A percentile compares a stretch with the other conserved stretches of the same genome.
Evolutionary conservation across 1,140 invertebrate genomes (phyloP).

Genomic region (Drosophila nebulosa): DNA sequence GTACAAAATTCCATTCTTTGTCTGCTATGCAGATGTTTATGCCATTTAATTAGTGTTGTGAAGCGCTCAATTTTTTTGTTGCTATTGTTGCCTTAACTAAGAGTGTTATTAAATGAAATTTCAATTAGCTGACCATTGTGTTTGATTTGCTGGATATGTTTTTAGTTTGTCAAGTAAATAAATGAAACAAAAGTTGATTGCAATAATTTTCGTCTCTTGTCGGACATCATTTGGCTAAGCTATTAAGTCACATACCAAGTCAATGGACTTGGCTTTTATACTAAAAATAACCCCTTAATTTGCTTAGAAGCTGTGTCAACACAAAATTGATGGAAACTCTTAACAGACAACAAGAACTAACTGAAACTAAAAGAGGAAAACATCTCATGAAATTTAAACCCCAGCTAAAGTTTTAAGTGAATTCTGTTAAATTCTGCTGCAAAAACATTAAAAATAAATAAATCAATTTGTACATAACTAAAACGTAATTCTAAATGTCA

Average conservation of each 20-base stretch:
- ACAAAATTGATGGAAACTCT: too few relatives aligned
- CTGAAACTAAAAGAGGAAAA: too few relatives aligned
- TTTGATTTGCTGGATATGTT: not conserved
- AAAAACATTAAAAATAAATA: not conserved
- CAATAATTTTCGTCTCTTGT: not conserved
- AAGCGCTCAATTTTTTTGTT: constrained; percentile 12
- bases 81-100: not conserved
- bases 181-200: constrained; percentile 11
- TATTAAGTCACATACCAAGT: too few relatives aligned
- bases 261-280: too few relatives aligned
- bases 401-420: too few relatives aligned
- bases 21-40: not conserved
- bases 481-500: not conserved
- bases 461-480: not conserved
- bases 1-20: not conserved
- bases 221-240: not conserved
- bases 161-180: constrained; percentile 17
- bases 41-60: constrained; percentile 40
- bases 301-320: too few relatives aligned
- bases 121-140: constrained; percentile 52
- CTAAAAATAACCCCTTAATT: too few relatives aligned
- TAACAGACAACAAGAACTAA: too few relatives aligned
- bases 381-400: too few relatives aligned
- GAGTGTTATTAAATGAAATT: constrained; percentile 43
- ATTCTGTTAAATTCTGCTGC: too few relatives aligned